phyloP scores from a whole-genome alignment of 2,113 vertebrate genomes.

The Megaleporinus macrocephalus region DNA sequence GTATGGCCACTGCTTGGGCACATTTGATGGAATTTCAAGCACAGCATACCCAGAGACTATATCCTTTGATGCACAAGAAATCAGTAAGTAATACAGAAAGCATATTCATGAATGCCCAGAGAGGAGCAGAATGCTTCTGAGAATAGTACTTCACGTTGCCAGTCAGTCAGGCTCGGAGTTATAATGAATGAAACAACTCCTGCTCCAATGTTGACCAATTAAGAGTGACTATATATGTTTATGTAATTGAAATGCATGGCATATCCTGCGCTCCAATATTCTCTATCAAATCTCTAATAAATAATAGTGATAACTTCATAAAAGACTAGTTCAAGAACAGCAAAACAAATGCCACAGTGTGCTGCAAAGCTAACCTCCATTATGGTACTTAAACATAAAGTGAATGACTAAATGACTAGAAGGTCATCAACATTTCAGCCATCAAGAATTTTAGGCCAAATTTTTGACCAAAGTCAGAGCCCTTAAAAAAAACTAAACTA shows the following conservation, averaged over 20 bases:
- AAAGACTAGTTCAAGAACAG: not conserved
- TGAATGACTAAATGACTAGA: too few species aligned
- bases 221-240: conserved; percentile 37
- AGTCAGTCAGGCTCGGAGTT: conserved; percentile 35
- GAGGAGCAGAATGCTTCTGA: not conserved
- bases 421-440: too few species aligned
- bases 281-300: not conserved
- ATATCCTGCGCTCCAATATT: not conserved
- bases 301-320: conserved; percentile 1
- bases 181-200: conserved; percentile 35
- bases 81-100: conserved; percentile 18
- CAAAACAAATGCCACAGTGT: not conserved
- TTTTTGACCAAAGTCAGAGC: too few species aligned
- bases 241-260: conserved; percentile 39
- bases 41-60: not conserved
- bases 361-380: conserved; percentile 8
- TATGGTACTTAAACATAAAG: not conserved
- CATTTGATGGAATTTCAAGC: conserved; percentile 12
- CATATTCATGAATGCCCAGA: conserved; percentile 13
- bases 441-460: too few species aligned
- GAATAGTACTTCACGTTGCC: conserved; percentile 21
- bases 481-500: too few species aligned
- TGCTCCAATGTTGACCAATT: conserved; percentile 31
- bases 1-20: not conserved
- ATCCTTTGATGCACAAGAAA: not conserved